A percentile compares a stretch with the other conserved stretches of the same genome.
phyloP scores from a whole-genome alignment of 2,113 vertebrate species.

The Scophthalmus maximus region DNA sequence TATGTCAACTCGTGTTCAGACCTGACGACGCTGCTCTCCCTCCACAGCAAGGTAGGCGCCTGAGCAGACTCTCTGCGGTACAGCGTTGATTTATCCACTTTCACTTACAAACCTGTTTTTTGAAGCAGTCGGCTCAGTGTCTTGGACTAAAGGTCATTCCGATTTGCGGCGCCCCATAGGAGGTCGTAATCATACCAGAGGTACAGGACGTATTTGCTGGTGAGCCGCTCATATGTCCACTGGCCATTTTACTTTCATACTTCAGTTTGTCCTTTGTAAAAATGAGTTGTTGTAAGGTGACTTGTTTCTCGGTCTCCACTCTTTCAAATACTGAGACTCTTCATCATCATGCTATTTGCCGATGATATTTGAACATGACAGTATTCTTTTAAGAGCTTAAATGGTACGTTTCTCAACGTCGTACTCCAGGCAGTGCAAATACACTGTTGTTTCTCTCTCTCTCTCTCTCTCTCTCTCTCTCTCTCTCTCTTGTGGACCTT shows the following conservation, averaged over 20 bases:
- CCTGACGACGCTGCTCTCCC: slow-evolving; percentile 40
- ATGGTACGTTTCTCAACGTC: neutral
- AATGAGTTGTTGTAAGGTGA: neutral
- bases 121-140: neutral
- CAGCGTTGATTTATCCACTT: neutral
- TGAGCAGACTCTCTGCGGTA: neutral
- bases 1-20: slow-evolving; percentile 50
- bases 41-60: slow-evolving; percentile 48
- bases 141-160: neutral
- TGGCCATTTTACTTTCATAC: neutral
- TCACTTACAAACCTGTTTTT: neutral
- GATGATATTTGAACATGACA: neutral
- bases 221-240: neutral
- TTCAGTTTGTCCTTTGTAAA: neutral
- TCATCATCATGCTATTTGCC: neutral
- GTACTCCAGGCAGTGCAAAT: neutral
- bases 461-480: too few relatives aligned
- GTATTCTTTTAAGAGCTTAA: neutral
- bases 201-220: neutral
- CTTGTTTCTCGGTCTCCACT: too few relatives aligned
- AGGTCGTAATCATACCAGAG: neutral
- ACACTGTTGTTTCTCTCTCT: neutral
- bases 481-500: neutral
- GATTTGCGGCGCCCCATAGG: neutral
- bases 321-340: too few relatives aligned